Evolutionary conservation across 1,140 invertebrate species (phyloP), one percentile per base, ranked within the genome.

Genomic region (Neodiprion virginianus): DNA sequence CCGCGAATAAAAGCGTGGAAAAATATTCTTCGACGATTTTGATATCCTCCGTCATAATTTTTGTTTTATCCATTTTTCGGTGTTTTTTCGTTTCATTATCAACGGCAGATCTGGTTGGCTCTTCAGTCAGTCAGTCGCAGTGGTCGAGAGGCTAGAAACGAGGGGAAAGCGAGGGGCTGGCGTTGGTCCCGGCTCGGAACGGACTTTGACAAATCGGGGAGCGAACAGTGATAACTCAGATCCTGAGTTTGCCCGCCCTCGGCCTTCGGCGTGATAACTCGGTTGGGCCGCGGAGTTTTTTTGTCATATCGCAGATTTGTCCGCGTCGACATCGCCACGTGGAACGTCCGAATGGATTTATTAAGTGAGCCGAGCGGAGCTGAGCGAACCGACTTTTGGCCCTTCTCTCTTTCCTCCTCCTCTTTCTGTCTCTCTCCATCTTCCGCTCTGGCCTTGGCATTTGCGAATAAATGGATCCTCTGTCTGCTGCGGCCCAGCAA

Each of bases 381-480:
- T 47, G 67, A 69, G 67, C n/a, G 11, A 14, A 11, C 10, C 17
- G 61, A 14, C 61, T 65, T 14, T 17, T 17, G 14, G 11, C 67
- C 21, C 9, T 7, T 12, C n/a, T 17, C n/a, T 17, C n/a, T 17
- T 61, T 61, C n/a, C 11, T 17, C 11, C 11, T 17, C n/a, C 53
- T 61, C 28, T 40, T 40, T 40, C 28, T 40, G 2, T 40, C 1
- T 40, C 28, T 40, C 28, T 40, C 28, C 28, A 40, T 40, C 28
- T 40, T 17, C n/a, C 53, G n/a, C 53, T 14, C 53, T 40, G 84
- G 79, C 85, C 86, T 87, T 88, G 86, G 83, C 81, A 82, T 84
- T 88, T 81, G 83, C 82, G 83, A 87, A 87, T 87, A 88, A 88
- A 88, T 86, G 84, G 83, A 85, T 81, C 84, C 83, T 84, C 85